Evolutionary conservation across 2,113 vertebrate genomes (phyloP).

Genomic region (Erythrocercus mccallii): DNA sequence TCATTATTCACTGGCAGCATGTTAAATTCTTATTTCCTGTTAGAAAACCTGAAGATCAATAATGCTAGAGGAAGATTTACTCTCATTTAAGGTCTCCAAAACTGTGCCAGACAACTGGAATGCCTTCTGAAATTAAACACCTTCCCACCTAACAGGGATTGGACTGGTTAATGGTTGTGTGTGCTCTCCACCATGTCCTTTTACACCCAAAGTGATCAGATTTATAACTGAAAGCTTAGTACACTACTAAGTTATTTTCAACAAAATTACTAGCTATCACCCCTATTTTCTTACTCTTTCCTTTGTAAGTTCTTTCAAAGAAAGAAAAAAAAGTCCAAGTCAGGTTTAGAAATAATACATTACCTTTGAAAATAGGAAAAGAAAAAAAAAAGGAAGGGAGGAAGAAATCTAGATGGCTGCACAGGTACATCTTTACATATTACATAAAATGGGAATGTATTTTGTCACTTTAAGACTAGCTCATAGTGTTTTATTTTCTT

Average conservation of each 20-base stretch:
- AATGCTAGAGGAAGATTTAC: neutral
- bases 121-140: neutral
- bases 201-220: neutral
- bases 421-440: neutral
- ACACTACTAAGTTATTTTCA: neutral
- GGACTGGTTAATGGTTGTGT: neutral
- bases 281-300: neutral
- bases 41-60: constrained; percentile 17
- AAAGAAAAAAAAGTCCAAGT: neutral
- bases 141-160: neutral
- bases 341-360: neutral
- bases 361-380: neutral
- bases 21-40: constrained; percentile 13
- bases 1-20: neutral
- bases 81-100: neutral
- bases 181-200: neutral
- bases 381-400: neutral
- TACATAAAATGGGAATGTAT: neutral
- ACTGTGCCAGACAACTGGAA: neutral
- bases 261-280: neutral
- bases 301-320: neutral
- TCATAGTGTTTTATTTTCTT: neutral
- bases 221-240: neutral
- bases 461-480: neutral
- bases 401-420: neutral